phyloP scores from a whole-genome alignment of 1,140 invertebrate genomes.

The Cherax destructor region DNA sequence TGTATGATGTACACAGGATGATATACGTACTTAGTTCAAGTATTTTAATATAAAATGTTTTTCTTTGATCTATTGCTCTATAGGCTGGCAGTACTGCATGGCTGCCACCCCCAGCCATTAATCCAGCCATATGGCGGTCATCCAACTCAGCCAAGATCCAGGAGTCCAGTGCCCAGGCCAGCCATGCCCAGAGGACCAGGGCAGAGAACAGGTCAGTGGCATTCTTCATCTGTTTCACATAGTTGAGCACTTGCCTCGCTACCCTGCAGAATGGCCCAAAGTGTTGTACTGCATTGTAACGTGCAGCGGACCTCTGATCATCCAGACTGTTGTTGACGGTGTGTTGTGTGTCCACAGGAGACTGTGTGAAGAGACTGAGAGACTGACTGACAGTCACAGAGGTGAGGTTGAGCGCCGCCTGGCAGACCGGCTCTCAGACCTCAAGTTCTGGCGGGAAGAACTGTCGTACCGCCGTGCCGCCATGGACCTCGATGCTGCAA shows the following conservation, averaged over 20 bases:
- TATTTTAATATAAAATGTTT: neutral
- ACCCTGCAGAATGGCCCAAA: no score
- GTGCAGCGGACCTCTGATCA: no score
- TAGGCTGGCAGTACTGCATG: slow-evolving; percentile 34
- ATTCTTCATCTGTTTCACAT: no score
- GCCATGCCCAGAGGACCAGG: slow-evolving; percentile 36
- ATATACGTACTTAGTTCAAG: no score
- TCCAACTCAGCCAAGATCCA: slow-evolving; percentile 57
- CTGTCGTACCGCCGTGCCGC: slow-evolving; percentile 19
- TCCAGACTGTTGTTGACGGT: no score
- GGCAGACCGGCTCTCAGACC: slow-evolving; percentile 45
- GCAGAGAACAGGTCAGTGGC: slow-evolving; percentile 52
- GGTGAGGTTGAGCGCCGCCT: slow-evolving; percentile 51
- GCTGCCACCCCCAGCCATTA: slow-evolving; percentile 42
- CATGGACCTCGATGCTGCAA: slow-evolving; percentile 80
- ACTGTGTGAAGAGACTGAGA: slow-evolving; percentile 50
- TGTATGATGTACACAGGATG: no score
- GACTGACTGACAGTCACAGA: slow-evolving; percentile 25
- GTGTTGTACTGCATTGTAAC: no score
- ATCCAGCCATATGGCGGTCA: slow-evolving; percentile 58
- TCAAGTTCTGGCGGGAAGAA: slow-evolving; percentile 60
- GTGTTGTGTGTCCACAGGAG: slow-evolving; percentile 9
- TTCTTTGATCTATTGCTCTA: neutral
- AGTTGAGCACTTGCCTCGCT: no score
- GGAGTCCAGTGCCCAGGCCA: slow-evolving; percentile 33